Conservation (phyloP, 1,140 invertebrate genomes). For the Drosophila ambigua region DNA sequence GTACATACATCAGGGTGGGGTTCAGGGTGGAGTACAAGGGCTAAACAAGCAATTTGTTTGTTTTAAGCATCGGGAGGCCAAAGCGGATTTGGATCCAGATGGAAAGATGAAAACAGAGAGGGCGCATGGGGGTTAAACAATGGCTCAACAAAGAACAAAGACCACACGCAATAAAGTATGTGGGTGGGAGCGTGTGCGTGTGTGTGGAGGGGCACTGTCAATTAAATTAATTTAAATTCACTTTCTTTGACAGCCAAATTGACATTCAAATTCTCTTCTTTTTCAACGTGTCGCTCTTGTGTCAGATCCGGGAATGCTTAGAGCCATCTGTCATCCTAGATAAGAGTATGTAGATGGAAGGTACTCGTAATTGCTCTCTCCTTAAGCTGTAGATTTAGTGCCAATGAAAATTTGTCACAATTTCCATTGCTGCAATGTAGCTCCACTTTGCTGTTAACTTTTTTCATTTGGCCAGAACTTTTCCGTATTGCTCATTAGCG, state of each 20-base stretch:
- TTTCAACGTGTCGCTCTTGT: constrained; percentile 12
- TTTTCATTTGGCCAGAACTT: constrained; percentile 40
- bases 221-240: constrained; percentile 75
- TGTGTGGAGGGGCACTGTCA: constrained; percentile 16
- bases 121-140: constrained; percentile 18
- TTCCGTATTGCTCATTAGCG: constrained; percentile 27
- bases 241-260: constrained; percentile 55
- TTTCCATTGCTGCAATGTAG: neutral
- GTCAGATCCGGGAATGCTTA: constrained; percentile 10
- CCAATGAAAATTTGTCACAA: constrained; percentile 9
- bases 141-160: constrained; percentile 13
- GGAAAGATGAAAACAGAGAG: neutral
- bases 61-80: constrained; percentile 36
- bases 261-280: constrained; percentile 53
- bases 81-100: neutral
- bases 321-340: neutral
- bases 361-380: neutral
- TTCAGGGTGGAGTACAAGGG: neutral
- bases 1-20: constrained; percentile 11
- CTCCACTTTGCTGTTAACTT: constrained; percentile 13
- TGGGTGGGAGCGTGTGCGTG: neutral
- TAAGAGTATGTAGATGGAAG: neutral
- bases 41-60: constrained; percentile 69
- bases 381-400: neutral
- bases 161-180: neutral